These are phyloP conservation scores for Charadrius vociferus DNA, from an alignment of 2,113 vertebrate species.

Conservation along the genomic window DNA sequence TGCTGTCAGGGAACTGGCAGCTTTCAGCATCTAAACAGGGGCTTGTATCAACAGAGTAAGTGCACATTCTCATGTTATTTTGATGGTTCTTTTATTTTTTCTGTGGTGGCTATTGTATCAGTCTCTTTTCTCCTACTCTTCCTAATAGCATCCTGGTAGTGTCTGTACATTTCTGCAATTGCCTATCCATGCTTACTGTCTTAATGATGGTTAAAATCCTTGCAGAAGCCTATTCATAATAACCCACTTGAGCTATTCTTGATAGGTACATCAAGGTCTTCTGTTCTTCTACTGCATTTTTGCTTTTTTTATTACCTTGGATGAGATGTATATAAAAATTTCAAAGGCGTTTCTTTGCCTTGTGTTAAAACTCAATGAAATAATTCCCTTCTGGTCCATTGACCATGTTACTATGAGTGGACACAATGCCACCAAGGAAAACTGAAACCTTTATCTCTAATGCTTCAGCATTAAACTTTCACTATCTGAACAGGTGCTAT, in stretches of 20 bases:
- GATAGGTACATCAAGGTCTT: slow-evolving; percentile 35
- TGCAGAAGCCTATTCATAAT: slow-evolving; percentile 17
- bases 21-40: neutral
- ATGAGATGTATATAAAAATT: neutral
- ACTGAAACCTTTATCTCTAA: neutral
- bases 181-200: neutral
- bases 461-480: neutral
- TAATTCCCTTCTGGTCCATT: slow-evolving; percentile 53
- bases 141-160: neutral
- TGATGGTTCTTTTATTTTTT: neutral
- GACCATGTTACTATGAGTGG: neutral
- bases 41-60: neutral
- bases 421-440: neutral
- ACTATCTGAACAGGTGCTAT: neutral
- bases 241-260: slow-evolving; percentile 13
- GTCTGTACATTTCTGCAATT: neutral
- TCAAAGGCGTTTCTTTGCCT: slow-evolving; percentile 16
- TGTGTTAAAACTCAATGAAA: slow-evolving; percentile 29
- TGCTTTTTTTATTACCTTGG: slow-evolving; percentile 31
- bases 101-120: neutral
- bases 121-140: neutral
- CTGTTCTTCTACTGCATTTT: neutral
- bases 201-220: slow-evolving; percentile 21
- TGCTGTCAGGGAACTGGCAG: neutral
- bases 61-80: neutral